Percentiles rank a stretch among this genome's conserved stretches.
Conservation (phyloP, 2,113 vertebrate species). For the Ploceus nigricollis region DNA sequence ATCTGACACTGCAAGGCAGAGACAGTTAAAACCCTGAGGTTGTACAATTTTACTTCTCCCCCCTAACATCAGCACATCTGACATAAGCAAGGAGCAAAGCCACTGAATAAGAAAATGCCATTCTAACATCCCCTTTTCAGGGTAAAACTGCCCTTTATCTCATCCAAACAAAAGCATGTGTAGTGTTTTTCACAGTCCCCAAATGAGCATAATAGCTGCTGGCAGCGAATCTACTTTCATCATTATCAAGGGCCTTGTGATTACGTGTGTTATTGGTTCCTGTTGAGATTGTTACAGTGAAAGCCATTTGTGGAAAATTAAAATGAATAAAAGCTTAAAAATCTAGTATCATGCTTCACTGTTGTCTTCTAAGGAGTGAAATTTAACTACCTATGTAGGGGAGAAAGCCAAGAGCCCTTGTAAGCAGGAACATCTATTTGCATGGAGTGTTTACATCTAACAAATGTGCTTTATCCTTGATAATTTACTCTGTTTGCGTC, state of each 20-base stretch:
- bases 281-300: slow-evolving; percentile 12
- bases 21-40: not conserved
- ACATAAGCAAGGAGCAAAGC: not conserved
- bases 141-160: not conserved
- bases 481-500: not conserved
- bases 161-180: not conserved
- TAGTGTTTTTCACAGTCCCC: not conserved
- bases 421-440: not conserved
- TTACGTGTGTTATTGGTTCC: slow-evolving; percentile 4
- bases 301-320: slow-evolving; percentile 27
- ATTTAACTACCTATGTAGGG: not conserved
- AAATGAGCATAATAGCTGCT: not conserved
- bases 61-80: not conserved
- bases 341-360: not conserved
- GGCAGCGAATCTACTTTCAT: slow-evolving; percentile 5
- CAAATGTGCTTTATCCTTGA: not conserved
- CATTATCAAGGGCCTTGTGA: slow-evolving; percentile 1
- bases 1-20: not conserved
- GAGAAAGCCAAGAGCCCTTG: slow-evolving; percentile 10
- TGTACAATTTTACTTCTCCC: not conserved
- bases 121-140: not conserved
- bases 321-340: slow-evolving; percentile 31
- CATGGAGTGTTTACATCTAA: not conserved
- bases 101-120: not conserved
- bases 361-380: not conserved